Percentiles rank a stretch among this genome's conserved stretches.
Conservation (phyloP, 2,113 vertebrate species). For the Tragelaphus strepsiceros region DNA sequence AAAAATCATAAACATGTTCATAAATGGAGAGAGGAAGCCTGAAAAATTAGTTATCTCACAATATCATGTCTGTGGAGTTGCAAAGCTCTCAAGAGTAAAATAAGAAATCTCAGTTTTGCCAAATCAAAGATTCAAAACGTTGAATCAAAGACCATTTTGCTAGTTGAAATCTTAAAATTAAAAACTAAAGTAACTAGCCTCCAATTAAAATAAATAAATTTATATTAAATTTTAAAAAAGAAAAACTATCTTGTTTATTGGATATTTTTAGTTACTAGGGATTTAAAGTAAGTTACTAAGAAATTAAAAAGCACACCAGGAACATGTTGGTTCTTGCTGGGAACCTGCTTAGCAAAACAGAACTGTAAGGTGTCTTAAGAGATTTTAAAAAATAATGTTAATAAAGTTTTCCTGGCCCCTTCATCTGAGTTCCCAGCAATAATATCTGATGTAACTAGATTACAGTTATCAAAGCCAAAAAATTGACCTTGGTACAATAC, state of each 20-base stretch:
- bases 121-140: not conserved
- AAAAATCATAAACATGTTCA: not conserved
- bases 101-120: not conserved
- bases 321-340: not conserved
- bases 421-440: not conserved
- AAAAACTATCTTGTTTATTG: not conserved
- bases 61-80: not conserved
- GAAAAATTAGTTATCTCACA: not conserved
- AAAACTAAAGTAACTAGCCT: not conserved
- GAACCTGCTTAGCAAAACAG: not conserved
- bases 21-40: not conserved
- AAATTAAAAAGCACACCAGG: not conserved
- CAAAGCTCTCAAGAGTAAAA: not conserved
- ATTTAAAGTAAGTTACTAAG: not conserved
- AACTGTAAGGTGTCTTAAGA: not conserved
- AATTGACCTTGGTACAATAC: not conserved
- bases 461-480: not conserved
- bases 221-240: not conserved
- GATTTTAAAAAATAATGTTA: not conserved
- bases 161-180: not conserved
- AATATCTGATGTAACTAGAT: not conserved
- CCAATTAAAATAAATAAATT: too few relatives aligned
- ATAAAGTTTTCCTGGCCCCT: not conserved
- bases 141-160: not conserved
- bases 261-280: not conserved